phyloP scores from a whole-genome alignment of 2,888 invertebrate genomes.

The Hyppa rectilinea region DNA sequence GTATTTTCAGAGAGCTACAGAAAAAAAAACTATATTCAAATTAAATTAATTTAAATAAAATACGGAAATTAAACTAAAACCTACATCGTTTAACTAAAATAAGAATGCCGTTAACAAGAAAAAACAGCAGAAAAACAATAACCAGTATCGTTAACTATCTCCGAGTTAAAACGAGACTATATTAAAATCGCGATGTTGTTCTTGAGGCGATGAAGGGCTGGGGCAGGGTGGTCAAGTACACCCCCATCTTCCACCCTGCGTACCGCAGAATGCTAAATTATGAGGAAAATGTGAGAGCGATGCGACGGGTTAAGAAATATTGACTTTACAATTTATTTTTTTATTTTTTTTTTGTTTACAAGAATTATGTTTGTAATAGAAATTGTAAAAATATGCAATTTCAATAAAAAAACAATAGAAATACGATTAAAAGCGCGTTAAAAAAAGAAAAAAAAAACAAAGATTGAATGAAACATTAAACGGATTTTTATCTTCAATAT shows the following conservation, averaged over 20 bases:
- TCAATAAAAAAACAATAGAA: no score
- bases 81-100: neutral
- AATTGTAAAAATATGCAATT: no score
- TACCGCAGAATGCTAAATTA: conserved; percentile 79
- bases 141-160: conserved; percentile 65
- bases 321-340: conserved; percentile 26
- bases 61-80: neutral
- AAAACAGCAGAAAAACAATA: conserved; percentile 9
- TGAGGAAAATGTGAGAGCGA: conserved; percentile 75
- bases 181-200: conserved; percentile 82
- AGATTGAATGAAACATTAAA: neutral
- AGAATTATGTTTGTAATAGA: neutral
- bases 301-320: conserved; percentile 63
- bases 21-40: neutral
- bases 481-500: neutral
- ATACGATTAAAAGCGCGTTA: no score
- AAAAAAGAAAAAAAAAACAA: conserved; percentile 7
- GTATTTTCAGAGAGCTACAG: neutral
- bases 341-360: neutral
- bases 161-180: conserved; percentile 67
- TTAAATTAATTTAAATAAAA: neutral
- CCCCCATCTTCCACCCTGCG: conserved; percentile 69
- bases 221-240: conserved; percentile 76
- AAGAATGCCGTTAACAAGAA: neutral
- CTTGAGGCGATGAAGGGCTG: conserved; percentile 83